phyloP scores from a whole-genome alignment of 2,113 vertebrate genomes.

The Ameiurus melas region DNA sequence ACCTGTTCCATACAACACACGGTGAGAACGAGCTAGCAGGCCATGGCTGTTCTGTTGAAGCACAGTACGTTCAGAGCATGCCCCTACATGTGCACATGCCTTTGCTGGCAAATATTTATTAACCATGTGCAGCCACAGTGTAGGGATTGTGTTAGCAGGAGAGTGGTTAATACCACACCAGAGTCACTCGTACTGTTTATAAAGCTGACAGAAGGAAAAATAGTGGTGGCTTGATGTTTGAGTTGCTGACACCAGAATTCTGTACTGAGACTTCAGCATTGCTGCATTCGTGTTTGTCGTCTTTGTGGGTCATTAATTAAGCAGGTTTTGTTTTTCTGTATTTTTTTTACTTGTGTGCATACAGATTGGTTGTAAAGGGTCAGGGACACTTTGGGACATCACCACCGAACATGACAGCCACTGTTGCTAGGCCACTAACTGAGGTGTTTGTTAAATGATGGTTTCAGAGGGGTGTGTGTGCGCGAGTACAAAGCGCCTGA shows the following conservation, averaged over 20 bases:
- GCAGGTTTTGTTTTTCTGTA: too few relatives aligned
- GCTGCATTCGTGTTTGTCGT: neutral
- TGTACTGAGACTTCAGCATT: neutral
- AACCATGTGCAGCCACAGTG: constrained; percentile 16
- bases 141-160: neutral
- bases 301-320: neutral
- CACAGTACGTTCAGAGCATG: constrained; percentile 15
- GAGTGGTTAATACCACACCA: constrained; percentile 34
- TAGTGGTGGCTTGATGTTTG: neutral
- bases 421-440: constrained; percentile 61
- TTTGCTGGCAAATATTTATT: constrained; percentile 27
- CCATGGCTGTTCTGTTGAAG: constrained; percentile 16
- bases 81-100: constrained; percentile 23
- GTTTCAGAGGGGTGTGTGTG: constrained; percentile 33
- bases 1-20: constrained; percentile 10
- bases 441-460: constrained; percentile 42
- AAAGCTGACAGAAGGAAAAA: neutral
- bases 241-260: constrained; percentile 10
- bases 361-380: neutral
- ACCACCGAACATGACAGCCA: constrained; percentile 42
- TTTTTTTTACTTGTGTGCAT: neutral
- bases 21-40: neutral
- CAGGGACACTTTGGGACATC: constrained; percentile 23
- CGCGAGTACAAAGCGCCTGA: constrained; percentile 48
- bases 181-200: neutral